Evolutionary conservation across 2,888 invertebrate species (phyloP).

Genomic region (Dolomedes plantarius): DNA sequence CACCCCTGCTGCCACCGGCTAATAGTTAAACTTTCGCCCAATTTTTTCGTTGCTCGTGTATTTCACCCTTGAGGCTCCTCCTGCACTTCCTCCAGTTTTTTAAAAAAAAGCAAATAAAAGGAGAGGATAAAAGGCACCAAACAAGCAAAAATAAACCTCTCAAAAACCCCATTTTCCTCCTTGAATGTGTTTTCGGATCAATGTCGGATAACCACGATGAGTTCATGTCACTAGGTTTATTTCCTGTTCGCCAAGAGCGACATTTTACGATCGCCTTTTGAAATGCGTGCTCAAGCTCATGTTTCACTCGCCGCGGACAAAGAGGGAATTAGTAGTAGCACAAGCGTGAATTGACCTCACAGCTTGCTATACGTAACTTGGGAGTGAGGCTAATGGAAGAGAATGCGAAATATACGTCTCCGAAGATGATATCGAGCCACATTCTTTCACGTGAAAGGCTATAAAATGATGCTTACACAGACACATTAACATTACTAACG

Average conservation of each 20-base stretch:
- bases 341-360: neutral
- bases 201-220: neutral
- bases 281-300: neutral
- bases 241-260: neutral
- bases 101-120: neutral
- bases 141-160: neutral
- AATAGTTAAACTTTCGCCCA: conserved; percentile 66
- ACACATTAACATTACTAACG: no score
- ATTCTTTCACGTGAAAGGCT: neutral
- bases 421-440: neutral
- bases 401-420: neutral
- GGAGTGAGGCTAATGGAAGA: neutral
- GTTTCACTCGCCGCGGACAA: neutral
- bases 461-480: no score
- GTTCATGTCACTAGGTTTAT: conserved; percentile 41
- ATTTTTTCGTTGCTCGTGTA: conserved; percentile 5
- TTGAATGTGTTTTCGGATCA: conserved; percentile 16
- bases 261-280: neutral
- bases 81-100: neutral
- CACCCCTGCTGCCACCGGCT: conserved; percentile 43
- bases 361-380: neutral
- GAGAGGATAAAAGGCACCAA: no score
- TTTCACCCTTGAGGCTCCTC: neutral
- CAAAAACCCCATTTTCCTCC: neutral
- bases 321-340: neutral